A percentile compares a stretch with the other conserved stretches of the same genome.
These are phyloP conservation scores for Anthoscopus minutus DNA, from an alignment of 2,113 vertebrate genomes.

Conservation along the genomic window DNA sequence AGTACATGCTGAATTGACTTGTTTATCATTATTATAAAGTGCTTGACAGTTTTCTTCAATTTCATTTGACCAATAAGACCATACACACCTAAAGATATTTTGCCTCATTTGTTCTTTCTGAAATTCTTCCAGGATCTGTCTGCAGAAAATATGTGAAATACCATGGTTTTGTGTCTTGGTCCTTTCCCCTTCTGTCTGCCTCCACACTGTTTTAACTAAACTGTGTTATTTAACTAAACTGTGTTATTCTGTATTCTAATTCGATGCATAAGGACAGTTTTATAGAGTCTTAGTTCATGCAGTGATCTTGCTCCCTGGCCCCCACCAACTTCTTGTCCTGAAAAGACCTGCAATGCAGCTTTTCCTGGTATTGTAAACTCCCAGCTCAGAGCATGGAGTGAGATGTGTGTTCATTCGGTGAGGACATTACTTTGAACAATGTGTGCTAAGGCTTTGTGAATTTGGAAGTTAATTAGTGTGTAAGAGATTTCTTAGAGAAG, in stretches of 20 bases:
- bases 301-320: background rate
- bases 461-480: background rate
- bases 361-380: background rate
- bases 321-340: background rate
- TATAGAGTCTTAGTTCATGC: background rate
- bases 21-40: background rate
- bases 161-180: background rate
- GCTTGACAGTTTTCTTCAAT: background rate
- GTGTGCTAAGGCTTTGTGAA: background rate
- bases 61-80: background rate
- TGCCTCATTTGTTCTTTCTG: background rate
- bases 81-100: background rate
- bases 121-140: background rate
- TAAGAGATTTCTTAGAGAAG: background rate
- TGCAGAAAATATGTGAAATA: background rate
- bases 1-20: background rate
- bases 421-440: background rate
- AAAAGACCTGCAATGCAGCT: background rate
- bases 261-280: background rate
- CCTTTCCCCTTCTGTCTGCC: background rate
- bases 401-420: background rate
- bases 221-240: background rate
- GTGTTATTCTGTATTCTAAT: background rate
- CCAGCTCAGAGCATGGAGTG: background rate
- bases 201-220: background rate